Evolutionary conservation across 2,797 vertebrate genomes (phyloP).

Genomic region (Pipistrellus pipistrellus): DNA sequence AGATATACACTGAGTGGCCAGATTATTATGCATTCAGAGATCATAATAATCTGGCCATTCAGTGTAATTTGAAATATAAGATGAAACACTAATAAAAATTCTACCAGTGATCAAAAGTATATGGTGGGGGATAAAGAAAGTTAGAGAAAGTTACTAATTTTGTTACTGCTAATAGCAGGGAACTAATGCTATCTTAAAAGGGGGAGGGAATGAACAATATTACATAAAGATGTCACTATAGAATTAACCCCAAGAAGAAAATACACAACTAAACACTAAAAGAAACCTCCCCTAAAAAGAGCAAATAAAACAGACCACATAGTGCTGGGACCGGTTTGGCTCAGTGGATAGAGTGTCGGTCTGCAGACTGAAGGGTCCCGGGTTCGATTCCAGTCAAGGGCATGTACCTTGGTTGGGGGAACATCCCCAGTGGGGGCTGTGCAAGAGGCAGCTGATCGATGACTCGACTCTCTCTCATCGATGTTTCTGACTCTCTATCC

Average conservation of each 20-base stretch:
- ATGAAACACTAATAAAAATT: conserved; percentile 32
- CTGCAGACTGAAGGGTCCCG: no score
- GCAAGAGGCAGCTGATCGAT: no score
- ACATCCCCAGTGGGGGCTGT: no score
- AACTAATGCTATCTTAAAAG: not conserved
- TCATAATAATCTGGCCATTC: no score
- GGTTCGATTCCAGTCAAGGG: no score
- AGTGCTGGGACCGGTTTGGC: not conserved
- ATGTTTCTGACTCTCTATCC: no score
- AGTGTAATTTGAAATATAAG: not conserved
- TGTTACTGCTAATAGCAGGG: not conserved
- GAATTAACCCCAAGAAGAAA: conserved; percentile 37
- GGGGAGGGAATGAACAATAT: not conserved
- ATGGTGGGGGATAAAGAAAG: not conserved
- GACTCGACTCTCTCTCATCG: no score
- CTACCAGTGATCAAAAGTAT: not conserved
- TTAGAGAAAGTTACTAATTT: conserved; percentile 4
- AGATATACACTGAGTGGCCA: no score
- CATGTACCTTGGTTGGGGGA: no score
- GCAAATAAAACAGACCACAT: not conserved
- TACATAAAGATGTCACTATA: not conserved
- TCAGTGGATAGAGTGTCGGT: no score
- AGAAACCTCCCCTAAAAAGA: not conserved
- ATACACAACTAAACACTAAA: conserved; percentile 28
- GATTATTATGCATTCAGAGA: no score